Percentiles rank a stretch among this genome's conserved stretches.
These are phyloP conservation scores for Chironomus tentans DNA, from an alignment of 2,888 invertebrate species.

Conservation along the genomic window DNA sequence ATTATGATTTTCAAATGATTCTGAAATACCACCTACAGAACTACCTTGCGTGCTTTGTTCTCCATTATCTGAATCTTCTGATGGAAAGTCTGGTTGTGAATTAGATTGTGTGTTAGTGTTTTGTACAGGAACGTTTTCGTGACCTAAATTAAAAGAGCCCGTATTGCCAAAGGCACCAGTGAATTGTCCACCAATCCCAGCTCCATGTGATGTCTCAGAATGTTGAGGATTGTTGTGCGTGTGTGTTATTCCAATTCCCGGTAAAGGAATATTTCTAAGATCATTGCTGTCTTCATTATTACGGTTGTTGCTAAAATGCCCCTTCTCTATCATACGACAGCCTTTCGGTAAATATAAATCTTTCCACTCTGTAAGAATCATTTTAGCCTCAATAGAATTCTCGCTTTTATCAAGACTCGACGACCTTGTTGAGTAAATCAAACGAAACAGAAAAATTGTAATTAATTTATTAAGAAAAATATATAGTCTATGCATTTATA, in stretches of 20 bases:
- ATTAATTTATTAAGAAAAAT: not conserved
- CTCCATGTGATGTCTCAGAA: not conserved
- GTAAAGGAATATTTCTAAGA: too few species aligned
- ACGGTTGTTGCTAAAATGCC: not conserved
- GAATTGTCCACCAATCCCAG: constrained; percentile 3
- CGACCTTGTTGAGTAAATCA: not conserved
- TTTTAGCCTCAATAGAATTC: not conserved
- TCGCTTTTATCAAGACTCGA: not conserved
- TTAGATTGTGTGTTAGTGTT: too few species aligned
- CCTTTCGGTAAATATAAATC: constrained; percentile 63
- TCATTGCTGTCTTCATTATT: too few species aligned
- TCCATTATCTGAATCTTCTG: too few species aligned
- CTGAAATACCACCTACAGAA: not conserved
- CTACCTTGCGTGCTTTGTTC: not conserved
- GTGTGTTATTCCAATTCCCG: too few species aligned
- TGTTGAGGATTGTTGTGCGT: constrained; percentile 20
- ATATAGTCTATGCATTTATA: not conserved
- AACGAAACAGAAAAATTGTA: not conserved
- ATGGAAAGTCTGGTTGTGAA: too few species aligned
- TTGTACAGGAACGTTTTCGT: too few species aligned
- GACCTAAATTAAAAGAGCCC: too few species aligned
- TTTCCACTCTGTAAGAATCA: constrained; percentile 49
- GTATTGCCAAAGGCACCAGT: not conserved
- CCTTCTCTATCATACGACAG: constrained; percentile 47
- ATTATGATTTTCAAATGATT: not conserved